phyloP scores from a whole-genome alignment of 2,888 invertebrate species.

The Prostheceraeus crozeri region DNA sequence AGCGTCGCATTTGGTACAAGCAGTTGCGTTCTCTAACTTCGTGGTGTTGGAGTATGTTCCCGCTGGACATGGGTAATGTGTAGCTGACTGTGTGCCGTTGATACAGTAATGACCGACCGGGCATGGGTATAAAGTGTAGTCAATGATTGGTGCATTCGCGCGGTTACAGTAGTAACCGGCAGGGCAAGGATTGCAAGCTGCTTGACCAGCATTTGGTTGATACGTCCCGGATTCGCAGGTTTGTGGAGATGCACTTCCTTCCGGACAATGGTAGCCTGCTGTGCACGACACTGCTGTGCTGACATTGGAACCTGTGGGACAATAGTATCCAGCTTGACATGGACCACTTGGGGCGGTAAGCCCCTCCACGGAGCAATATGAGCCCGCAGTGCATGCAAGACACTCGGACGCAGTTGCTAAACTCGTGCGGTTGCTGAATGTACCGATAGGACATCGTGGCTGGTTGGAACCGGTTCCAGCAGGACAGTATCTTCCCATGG shows the following conservation, averaged over 20 bases:
- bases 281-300: neutral
- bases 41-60: conserved; percentile 45
- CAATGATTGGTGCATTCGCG: conserved; percentile 46
- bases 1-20: conserved; percentile 47
- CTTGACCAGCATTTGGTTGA: conserved; percentile 43
- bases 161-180: conserved; percentile 50
- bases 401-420: conserved; percentile 44
- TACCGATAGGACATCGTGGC: conserved; percentile 43
- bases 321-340: conserved; percentile 42
- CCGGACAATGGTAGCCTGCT: neutral
- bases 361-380: conserved; percentile 46
- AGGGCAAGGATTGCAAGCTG: conserved; percentile 43
- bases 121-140: conserved; percentile 48
- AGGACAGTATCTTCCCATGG: conserved; percentile 51
- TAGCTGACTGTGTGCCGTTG: conserved; percentile 47
- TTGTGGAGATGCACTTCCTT: conserved; percentile 39
- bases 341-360: conserved; percentile 43
- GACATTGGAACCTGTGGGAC: neutral
- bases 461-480: conserved; percentile 42
- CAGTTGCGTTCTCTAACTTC: conserved; percentile 35
- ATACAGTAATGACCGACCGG: conserved; percentile 51
- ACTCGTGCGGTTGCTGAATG: conserved; percentile 46
- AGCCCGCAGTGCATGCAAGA: conserved; percentile 46
- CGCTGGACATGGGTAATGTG: conserved; percentile 47
- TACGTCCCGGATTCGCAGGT: conserved; percentile 49